phyloP scores from a whole-genome alignment of 1,140 invertebrate species.

The Panagrolaimus sp. region DNA sequence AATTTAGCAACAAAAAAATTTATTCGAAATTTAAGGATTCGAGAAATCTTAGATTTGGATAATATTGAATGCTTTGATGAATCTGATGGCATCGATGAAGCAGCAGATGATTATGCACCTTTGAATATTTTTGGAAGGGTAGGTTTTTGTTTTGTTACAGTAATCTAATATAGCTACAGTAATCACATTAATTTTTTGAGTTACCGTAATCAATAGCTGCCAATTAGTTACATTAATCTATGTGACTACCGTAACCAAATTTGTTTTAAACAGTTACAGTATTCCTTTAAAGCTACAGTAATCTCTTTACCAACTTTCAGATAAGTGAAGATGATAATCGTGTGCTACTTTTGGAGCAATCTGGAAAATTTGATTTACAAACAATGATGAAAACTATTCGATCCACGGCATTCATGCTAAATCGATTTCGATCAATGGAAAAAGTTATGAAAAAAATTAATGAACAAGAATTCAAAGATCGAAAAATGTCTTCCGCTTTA shows the following conservation, averaged over 20 bases:
- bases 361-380: slow-evolving; percentile 37
- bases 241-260: too few species aligned
- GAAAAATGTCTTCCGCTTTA: slow-evolving; percentile 25
- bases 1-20: slow-evolving; percentile 26
- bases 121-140: slow-evolving; percentile 36
- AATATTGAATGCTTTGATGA: slow-evolving; percentile 24
- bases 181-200: too few species aligned
- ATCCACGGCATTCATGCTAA: slow-evolving; percentile 36
- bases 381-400: slow-evolving; percentile 38
- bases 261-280: too few species aligned
- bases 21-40: slow-evolving; percentile 29
- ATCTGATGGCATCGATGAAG: slow-evolving; percentile 35
- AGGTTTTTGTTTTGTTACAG: neutral
- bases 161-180: too few species aligned
- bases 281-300: too few species aligned
- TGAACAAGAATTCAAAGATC: slow-evolving; percentile 20
- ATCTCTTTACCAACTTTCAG: neutral
- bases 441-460: slow-evolving; percentile 28
- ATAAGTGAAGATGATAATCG: neutral
- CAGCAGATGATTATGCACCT: slow-evolving; percentile 39
- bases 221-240: too few species aligned
- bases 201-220: too few species aligned
- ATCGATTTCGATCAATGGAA: slow-evolving; percentile 40
- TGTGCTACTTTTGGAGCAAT: slow-evolving; percentile 26
- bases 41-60: slow-evolving; percentile 34